Evolutionary conservation across 2,797 vertebrate genomes (phyloP), one percentile per base, ranked within the genome.

Genomic region (Craterocephalus amniculus): DNA sequence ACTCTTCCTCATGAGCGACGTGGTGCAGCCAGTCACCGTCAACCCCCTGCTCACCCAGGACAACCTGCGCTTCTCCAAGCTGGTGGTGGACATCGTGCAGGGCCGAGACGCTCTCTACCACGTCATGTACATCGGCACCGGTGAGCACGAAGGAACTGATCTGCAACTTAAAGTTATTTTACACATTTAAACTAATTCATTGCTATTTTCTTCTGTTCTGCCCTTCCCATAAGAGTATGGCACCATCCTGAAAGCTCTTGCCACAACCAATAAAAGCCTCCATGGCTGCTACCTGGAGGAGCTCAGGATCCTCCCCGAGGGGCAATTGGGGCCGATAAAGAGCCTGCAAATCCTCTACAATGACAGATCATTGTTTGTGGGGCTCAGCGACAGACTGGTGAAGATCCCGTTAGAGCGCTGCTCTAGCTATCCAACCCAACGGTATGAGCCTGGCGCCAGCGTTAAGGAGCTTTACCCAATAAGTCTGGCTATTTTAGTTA

Each of bases 11-110:
- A 98, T 97, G 96, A 96, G 96, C 0, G 96, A 98, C 0, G 96
- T 97, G 7, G 92, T 97, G 18, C 97, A 98, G 81, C 97, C 97
- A 0, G 85, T 97, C 58, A 94, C 91, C 57, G 51, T 94, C 2
- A 89, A 95, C 80, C 97, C 97, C 0, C 88, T 96, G 80, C 96
- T 98, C 87, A 95, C 95, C 89, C 96, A 97, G 87, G 97, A 98
- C 92, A 96, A 94, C 78, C 91, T 96, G 63, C 94, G 97, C 60
- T 96, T 98, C 86, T 97, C 96, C 68, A 96, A 95, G 59, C 88
- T 99, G 81, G 96, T 92, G 5, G 97, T 99, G 77, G 97, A 99
- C 83, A 94, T 98, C 2, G 97, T 99, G n/a, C 97, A 97, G 90
- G 96, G 96, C 74, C 92, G 92, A 38, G 95, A 98, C 60, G 84